Percentiles rank a stretch among this genome's conserved stretches.
phyloP scores from a whole-genome alignment of 2,888 invertebrate species.

The Eueremaeus valkanovi region DNA sequence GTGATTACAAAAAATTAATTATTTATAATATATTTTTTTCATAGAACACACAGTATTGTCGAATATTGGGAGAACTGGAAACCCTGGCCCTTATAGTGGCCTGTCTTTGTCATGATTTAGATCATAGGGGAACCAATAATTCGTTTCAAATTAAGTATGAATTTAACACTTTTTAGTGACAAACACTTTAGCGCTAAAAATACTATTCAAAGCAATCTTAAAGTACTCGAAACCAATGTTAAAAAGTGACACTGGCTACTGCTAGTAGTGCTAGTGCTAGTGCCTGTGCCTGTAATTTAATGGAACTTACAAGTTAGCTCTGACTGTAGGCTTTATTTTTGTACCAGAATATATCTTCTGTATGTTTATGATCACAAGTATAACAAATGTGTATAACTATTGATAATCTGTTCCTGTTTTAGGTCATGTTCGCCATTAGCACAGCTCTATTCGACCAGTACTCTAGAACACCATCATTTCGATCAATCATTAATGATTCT shows the following conservation, averaged over 20 bases:
- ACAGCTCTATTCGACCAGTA: slow-evolving; percentile 85
- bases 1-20: neutral
- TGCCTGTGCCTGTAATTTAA: no score
- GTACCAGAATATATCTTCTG: no score
- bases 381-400: no score
- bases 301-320: no score
- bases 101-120: slow-evolving; percentile 89
- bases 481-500: slow-evolving; percentile 95
- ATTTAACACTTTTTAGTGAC: no score
- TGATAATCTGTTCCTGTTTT: neutral
- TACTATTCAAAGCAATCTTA: no score
- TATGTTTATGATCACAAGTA: no score
- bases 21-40: slow-evolving; percentile 48
- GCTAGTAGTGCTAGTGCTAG: no score
- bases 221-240: no score
- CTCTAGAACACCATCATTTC: slow-evolving; percentile 96
- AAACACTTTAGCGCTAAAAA: no score
- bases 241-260: no score
- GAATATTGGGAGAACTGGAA: slow-evolving; percentile 83
- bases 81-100: slow-evolving; percentile 86
- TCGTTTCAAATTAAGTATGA: slow-evolving; percentile 85
- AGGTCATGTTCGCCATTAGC: slow-evolving; percentile 79
- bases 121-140: slow-evolving; percentile 94
- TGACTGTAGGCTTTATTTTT: no score
- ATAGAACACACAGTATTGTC: slow-evolving; percentile 88